Evolutionary conservation across 2,113 vertebrate genomes (phyloP), one percentile per base, ranked within the genome.

Genomic region (Pycnonotus jocosus): DNA sequence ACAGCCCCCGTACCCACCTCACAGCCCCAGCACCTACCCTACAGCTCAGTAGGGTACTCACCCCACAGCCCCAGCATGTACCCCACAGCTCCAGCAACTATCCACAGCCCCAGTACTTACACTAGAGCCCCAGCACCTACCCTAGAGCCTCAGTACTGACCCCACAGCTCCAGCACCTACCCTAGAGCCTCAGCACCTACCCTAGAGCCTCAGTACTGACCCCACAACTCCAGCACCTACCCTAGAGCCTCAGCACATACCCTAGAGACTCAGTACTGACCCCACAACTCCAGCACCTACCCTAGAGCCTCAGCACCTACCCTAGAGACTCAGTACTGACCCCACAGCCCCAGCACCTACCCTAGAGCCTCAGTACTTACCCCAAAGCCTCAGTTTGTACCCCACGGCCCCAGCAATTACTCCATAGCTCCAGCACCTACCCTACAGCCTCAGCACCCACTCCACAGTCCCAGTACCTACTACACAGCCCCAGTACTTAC

Each of bases 361-460:
- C 99, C 23, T 6, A 31, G 28, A 51, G 47, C 24, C 8, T 4
- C 50, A 57, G 40, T 0, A 68, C 10, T 89, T 93, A 99, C 98
- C 99, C 0, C 70, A 53, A 98, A 99, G 92, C 99, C 99, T 0
- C 66, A 69, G 10, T 2, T 17, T 1, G 1, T 2, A 50, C 18
- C 10, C 51, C 18, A 37, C 8, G 47, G n/a, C n/a, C 17, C 23
- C 47, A 72, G 12, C 0, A 48, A 12, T 2, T 9, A 48, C 47
- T 23, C 23, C 24, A 51, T 14, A 51, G 50, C 50, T 6, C n/a
- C 24, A 65, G 38, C 4, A 78, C 10, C 92, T 95, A 99, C 99
- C 99, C 23, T 6, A 31, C n/a, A 51, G 47, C 24, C 8, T 4
- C 50, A 51, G 24, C 15, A 31, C 1, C 0, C 0, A 38, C 37